phyloP scores from a whole-genome alignment of 2,888 invertebrate genomes.

The Rhagophthalmus giganteus region DNA sequence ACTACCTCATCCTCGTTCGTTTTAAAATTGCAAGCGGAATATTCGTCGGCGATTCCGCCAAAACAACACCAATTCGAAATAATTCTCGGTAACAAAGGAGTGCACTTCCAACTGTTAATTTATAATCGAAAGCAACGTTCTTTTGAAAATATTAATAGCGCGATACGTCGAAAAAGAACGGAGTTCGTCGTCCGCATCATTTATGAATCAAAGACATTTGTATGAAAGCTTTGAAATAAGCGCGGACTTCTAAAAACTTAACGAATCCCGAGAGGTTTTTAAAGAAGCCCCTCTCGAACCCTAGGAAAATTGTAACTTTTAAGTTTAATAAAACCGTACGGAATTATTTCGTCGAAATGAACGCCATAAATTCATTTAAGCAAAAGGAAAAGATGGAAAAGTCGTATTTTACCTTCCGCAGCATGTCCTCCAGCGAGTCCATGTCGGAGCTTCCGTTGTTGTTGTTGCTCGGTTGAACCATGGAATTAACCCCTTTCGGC shows the following conservation, averaged over 20 bases:
- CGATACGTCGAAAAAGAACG: background rate
- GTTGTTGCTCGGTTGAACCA: slow-evolving; percentile 56
- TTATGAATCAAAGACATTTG: background rate
- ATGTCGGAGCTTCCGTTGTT: slow-evolving; percentile 56
- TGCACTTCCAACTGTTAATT: background rate
- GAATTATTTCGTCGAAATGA: too few relatives aligned
- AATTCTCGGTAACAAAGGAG: too few relatives aligned
- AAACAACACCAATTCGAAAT: too few relatives aligned
- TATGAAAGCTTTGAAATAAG: background rate
- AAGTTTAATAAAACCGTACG: background rate
- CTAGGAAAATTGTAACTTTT: too few relatives aligned
- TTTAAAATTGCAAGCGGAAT: too few relatives aligned
- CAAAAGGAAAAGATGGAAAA: too few relatives aligned
- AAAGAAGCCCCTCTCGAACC: too few relatives aligned
- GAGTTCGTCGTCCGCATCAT: background rate
- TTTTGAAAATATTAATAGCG: background rate
- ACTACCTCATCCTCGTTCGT: too few relatives aligned
- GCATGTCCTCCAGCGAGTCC: slow-evolving; percentile 56
- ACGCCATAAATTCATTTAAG: too few relatives aligned
- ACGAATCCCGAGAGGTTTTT: background rate
- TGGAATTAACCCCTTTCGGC: slow-evolving; percentile 35
- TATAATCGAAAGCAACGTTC: background rate
- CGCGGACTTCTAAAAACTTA: background rate
- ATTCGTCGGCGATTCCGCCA: too few relatives aligned
- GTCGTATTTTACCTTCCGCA: slow-evolving; percentile 51